Base-by-base conservation (phyloP, 2,888 invertebrate species). In the Heliothis peltigera region DNA sequence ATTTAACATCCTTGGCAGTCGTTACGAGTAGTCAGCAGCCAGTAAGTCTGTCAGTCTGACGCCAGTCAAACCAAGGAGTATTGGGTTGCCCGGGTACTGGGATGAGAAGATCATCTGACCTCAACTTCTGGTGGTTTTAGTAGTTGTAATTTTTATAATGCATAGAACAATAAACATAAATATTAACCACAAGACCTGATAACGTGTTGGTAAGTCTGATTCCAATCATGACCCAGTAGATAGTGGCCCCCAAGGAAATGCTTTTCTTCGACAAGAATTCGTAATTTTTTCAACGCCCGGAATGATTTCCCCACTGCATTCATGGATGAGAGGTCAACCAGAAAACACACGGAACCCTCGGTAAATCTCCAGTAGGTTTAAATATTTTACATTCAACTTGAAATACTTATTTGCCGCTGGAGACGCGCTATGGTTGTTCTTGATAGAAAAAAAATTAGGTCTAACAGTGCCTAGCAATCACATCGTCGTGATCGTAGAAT, bases 291-390 rank as follows among this genome's bases (percentile, higher is more conserved):
- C 75, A 74, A 70, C 81, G 79, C 76, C 78, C 66, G 54, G 60
- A 85, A 84, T 83, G 85, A 89, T 89, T 89, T 89, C 88, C 87
- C 87, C 59, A 79, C 70, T 84, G 89, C 86, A 86, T 86, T 86
- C 84, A 80, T 81, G 85, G 80, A 77, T 82, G 75, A 81, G 81
- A 84, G 69, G 70, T 65, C 80, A 77, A 78, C 76, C 78, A 81
- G 70, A 78, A 80, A 77, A 78, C 61, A 70, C 64, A 71, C 64
- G 65, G 57, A 64, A 71, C 25, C 49, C 53, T 49, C 46, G 54
- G 47, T 54, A 54, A 75, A 71, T 68, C 66, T 75, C 73, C 49
- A 56, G 66, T 65, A 64, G 71, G 69, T 77, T 77, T 81, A 75
- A 80, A 81, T 75, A 79, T 71, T 77, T 81, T 65, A 77, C 65